Base-by-base conservation (phyloP, 2,888 invertebrate species). In the Diplazon laetatorius region DNA sequence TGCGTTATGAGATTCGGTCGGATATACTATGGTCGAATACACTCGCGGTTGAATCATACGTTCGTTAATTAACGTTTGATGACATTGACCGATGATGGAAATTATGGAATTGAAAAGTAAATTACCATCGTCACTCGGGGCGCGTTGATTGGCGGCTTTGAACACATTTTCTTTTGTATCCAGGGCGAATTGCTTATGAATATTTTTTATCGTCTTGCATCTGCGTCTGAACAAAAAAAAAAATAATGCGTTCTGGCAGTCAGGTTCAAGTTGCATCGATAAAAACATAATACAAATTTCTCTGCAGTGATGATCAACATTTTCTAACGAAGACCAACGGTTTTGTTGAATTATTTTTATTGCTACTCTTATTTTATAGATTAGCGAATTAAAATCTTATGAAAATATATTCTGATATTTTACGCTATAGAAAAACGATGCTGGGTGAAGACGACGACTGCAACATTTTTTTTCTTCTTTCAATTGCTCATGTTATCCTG, bases 1-100 rank as follows among this genome's bases (percentile, higher is more conserved):
- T 30, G 55, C 30, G 30, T 55, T 55, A 55, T 30, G 20, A 55
- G 55, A 55, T n/a, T 30, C 30, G 30, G 35, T n/a, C n/a, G n/a
- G n/a, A n/a, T n/a, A 2, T 35, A 16, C 30, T 55, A 30, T 55
- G 30, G n/a, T 35, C 8, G 55, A 14, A 35, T 8, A 9, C 55
- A 25, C 14, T 55, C 30, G 16, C 35, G 55, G 25, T 35, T 30
- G 25, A 52, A 22, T 25, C 25, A 14, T 52, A 14, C 25, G 52
- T 14, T 52, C 12, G 14, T 52, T 25, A 8, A 30, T 52, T 30
- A 14, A 30, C 52, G 25, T 25, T 52, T 52, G 14, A 30, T 25
- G 52, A 30, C 35, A 35, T 30, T 30, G 55, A 55, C 9, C 2
- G 55, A 35, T 55, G 55, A 35, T 16, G 35, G 9, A 55, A 30